phyloP scores from a whole-genome alignment of 1,140 invertebrate species.

The Ceratina calcarata region DNA sequence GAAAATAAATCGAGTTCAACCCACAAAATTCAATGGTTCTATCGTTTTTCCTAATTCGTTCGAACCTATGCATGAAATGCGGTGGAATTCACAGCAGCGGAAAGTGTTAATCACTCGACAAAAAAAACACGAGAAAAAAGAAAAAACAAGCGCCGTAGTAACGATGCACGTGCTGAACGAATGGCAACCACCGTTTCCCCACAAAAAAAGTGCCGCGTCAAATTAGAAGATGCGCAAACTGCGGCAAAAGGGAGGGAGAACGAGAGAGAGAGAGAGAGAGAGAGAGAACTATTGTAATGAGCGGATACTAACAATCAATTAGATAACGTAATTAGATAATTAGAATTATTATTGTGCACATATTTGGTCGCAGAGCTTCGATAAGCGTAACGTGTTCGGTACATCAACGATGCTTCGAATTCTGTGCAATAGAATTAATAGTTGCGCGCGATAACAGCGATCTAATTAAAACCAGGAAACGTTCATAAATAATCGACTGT shows the following conservation, averaged over 20 bases:
- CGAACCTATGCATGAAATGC: not conserved
- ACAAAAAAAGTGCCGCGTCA: not conserved
- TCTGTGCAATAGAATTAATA: not conserved
- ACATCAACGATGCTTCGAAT: conserved; percentile 4
- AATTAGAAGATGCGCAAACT: not conserved
- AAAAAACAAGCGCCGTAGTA: not conserved
- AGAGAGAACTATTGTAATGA: conserved; percentile 4
- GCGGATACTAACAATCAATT: not conserved
- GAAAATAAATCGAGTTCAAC: not conserved
- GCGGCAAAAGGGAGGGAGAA: not conserved
- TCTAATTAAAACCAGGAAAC: not conserved
- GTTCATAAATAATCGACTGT: not conserved
- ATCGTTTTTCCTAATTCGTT: not conserved
- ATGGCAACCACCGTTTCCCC: not conserved
- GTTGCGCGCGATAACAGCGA: not conserved
- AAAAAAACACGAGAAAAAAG: not conserved
- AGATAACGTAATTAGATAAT: conserved; percentile 11
- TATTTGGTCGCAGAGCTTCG: conserved; percentile 10
- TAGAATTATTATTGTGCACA: conserved; percentile 16
- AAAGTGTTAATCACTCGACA: not conserved
- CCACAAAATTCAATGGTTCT: not conserved
- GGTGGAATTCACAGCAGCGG: not conserved
- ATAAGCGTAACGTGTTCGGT: conserved; percentile 30
- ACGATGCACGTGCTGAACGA: not conserved
- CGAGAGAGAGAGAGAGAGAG: too few species aligned